Evolutionary conservation across 2,888 invertebrate genomes (phyloP), one percentile per base, ranked within the genome.

Genomic region (Drosophila pegasa): DNA sequence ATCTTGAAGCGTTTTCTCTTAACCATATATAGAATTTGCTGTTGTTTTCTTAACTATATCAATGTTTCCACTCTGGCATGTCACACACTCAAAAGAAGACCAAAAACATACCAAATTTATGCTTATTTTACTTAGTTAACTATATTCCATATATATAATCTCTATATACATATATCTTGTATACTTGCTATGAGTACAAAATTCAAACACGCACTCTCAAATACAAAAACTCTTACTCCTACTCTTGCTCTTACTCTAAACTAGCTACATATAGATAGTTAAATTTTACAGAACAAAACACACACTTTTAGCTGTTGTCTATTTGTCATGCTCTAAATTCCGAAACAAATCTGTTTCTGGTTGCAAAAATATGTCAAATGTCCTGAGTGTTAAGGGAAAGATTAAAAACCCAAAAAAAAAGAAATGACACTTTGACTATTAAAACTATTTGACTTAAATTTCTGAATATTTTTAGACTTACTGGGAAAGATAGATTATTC

Each of bases 301-400:
- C 12, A 14, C 43, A 50, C 14, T 10, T 37, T 66, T 66, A 56
- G 66, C 35, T 67, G 66, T 67, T 67, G 67, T 67, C 51, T 67
- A 20, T 37, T 45, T 33, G 5, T n/a, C 45, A 12, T 27, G 67
- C 8, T 51, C 27, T 0, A 35, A 67, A 40, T 65, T 66, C 41
- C 48, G 48, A 65, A 6, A 16, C 2, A 45, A 45, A 22, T 4
- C 27, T 52, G 14, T 27, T 40, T 38, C 52, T 20, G 6, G 27
- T 51, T 51, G 3, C 35, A 50, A 20, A 31, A 4, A 12, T 16
- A 47, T 2, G 27, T 5, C 16, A 27, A 47, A 29, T 12, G n/a
- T 45, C 29, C 16, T 4, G 14, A 2, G 20, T 8, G 2, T 18
- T 7, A 29, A 7, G 12, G 7, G 0, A 2, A 16, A 45, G 29